Conservation (phyloP, 2,113 vertebrate genomes). For the Corythornis cristatus region DNA sequence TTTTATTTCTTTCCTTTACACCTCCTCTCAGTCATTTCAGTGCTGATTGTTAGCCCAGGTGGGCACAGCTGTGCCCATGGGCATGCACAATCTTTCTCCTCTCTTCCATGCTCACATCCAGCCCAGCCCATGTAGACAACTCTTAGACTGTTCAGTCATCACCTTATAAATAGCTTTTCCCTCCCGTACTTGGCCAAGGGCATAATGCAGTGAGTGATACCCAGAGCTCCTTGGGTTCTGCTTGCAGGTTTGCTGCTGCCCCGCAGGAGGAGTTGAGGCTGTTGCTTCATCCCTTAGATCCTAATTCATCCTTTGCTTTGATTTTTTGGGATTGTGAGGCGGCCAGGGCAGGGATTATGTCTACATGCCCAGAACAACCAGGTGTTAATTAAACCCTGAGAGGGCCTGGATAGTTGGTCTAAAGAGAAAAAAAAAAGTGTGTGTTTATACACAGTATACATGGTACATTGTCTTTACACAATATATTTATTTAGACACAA, state of each 20-base stretch:
- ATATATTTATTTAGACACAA: too few relatives aligned
- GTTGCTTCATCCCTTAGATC: not conserved
- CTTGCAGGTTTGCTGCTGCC: not conserved
- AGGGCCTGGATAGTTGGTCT: not conserved
- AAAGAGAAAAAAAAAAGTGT: not conserved
- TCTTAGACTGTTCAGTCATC: conserved; percentile 12
- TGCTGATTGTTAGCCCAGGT: not conserved
- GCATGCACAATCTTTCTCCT: not conserved
- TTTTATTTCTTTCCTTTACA: conserved; percentile 10
- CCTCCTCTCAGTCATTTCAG: not conserved
- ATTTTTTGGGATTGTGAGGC: not conserved
- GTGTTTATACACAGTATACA: not conserved
- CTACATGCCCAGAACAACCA: not conserved
- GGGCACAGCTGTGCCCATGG: not conserved
- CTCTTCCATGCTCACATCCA: not conserved
- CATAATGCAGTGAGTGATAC: conserved; percentile 1
- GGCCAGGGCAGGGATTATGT: not conserved
- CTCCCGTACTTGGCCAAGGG: not conserved
- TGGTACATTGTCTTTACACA: too few relatives aligned
- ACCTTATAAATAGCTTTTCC: conserved; percentile 63
- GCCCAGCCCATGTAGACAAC: not conserved
- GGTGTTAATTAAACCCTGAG: not conserved
- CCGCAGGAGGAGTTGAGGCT: not conserved
- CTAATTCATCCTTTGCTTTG: not conserved
- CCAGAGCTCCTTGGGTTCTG: not conserved